These are phyloP conservation scores for Vombatus ursinus DNA, from an alignment of 2,113 vertebrate species.

Conservation along the genomic window DNA sequence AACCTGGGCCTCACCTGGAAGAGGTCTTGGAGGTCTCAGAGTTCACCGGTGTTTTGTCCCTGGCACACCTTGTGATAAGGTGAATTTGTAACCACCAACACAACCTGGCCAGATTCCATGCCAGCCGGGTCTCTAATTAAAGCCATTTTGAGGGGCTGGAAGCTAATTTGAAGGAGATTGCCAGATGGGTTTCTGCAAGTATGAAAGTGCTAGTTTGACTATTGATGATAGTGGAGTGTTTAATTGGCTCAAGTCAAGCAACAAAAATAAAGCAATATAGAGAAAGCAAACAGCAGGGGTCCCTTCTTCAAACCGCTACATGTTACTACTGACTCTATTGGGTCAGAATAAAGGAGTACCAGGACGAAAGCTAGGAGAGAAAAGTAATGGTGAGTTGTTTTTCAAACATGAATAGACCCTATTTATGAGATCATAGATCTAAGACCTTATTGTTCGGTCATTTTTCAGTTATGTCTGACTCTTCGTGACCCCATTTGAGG, in stretches of 20 bases:
- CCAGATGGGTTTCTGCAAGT: slow-evolving; percentile 69
- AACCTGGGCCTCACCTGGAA: slow-evolving; percentile 18
- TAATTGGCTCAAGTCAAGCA: slow-evolving; percentile 62
- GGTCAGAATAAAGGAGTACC: neutral
- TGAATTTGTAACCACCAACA: slow-evolving; percentile 73
- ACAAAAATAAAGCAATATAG: neutral
- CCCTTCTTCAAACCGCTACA: slow-evolving; percentile 7
- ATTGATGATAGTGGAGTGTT: slow-evolving; percentile 62
- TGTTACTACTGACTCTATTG: neutral
- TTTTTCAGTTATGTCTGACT: neutral
- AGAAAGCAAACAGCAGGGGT: slow-evolving; percentile 42
- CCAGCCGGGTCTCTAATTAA: slow-evolving; percentile 65
- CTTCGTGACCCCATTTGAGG: neutral
- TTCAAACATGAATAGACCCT: neutral
- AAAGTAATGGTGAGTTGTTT: neutral
- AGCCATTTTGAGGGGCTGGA: slow-evolving; percentile 40
- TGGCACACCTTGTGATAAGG: slow-evolving; percentile 60
- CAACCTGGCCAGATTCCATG: slow-evolving; percentile 49
- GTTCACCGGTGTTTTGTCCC: slow-evolving; percentile 58
- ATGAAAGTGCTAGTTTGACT: slow-evolving; percentile 52
- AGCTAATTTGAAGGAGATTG: slow-evolving; percentile 62
- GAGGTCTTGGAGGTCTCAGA: slow-evolving; percentile 53
- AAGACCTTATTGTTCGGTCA: neutral
- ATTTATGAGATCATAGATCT: neutral
- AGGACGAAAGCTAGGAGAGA: slow-evolving; percentile 10